A percentile compares a stretch with the other conserved stretches of the same genome.
phyloP scores from a whole-genome alignment of 2,113 vertebrate genomes.

The Tauraco erythrolophus region DNA sequence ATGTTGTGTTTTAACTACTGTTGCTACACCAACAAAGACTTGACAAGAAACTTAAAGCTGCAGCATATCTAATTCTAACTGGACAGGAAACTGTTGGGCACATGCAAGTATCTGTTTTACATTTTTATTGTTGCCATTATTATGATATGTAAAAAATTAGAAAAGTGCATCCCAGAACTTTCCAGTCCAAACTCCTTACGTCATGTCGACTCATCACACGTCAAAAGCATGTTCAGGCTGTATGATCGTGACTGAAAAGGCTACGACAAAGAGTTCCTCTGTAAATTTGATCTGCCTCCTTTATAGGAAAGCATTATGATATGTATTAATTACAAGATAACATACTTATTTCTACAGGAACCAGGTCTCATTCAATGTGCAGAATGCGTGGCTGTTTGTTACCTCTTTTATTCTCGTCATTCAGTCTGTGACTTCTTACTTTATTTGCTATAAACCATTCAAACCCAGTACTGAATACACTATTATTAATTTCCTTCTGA shows the following conservation, averaged over 20 bases:
- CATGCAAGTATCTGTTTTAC: background rate
- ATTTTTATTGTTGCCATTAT: background rate
- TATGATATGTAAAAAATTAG: background rate
- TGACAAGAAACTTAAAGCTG: background rate
- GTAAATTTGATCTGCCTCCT: background rate
- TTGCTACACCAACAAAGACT: background rate
- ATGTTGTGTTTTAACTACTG: background rate
- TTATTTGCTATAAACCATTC: background rate
- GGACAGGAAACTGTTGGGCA: background rate
- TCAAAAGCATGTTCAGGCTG: background rate
- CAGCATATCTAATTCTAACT: background rate
- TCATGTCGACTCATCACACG: too few relatives aligned
- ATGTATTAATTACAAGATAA: background rate
- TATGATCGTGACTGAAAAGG: background rate
- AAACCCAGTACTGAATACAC: background rate
- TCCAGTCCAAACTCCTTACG: fast-evolving
- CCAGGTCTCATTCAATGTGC: background rate
- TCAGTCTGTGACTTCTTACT: background rate
- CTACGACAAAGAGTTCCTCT: background rate
- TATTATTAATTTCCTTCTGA: background rate
- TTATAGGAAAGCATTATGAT: background rate
- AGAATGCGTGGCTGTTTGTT: background rate
- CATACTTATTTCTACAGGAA: background rate
- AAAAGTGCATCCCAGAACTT: background rate
- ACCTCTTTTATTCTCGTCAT: background rate